Conservation (phyloP, 2,888 invertebrate genomes). For the Panzeria rudis region DNA sequence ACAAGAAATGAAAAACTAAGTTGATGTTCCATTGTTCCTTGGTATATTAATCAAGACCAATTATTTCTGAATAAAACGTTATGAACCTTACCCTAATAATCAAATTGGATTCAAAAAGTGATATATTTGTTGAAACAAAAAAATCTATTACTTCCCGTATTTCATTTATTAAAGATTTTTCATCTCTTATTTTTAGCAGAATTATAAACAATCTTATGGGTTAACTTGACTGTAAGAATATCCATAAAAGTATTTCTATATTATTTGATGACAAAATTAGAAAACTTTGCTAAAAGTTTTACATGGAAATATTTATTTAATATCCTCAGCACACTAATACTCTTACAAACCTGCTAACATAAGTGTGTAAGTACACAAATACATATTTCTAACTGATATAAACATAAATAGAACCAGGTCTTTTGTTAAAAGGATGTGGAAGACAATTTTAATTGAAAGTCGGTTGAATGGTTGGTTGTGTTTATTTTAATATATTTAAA, state of each 20-base stretch:
- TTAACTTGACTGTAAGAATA: background rate
- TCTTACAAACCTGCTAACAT: background rate
- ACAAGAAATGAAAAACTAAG: no score
- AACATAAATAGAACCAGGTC: background rate
- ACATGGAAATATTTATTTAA: background rate
- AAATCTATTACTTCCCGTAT: background rate
- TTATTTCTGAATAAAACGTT: no score
- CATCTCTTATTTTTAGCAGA: background rate
- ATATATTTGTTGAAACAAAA: no score
- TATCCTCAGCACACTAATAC: background rate
- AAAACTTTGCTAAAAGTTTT: background rate
- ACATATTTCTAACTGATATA: background rate
- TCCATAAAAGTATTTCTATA: background rate
- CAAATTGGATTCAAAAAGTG: no score
- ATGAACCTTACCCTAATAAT: no score
- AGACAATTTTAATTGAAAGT: slow-evolving; percentile 57
- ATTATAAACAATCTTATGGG: background rate
- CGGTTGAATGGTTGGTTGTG: slow-evolving; percentile 18
- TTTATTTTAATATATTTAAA: slow-evolving; percentile 14
- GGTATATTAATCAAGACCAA: no score
- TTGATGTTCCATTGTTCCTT: no score
- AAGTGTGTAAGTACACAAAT: background rate
- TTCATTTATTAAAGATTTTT: background rate
- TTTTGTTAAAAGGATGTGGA: slow-evolving; percentile 37
- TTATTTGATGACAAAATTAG: background rate